Percentiles rank a stretch among this genome's conserved stretches.
phyloP scores from a whole-genome alignment of 2,113 vertebrate species.

The Pachypanchax playfairii region DNA sequence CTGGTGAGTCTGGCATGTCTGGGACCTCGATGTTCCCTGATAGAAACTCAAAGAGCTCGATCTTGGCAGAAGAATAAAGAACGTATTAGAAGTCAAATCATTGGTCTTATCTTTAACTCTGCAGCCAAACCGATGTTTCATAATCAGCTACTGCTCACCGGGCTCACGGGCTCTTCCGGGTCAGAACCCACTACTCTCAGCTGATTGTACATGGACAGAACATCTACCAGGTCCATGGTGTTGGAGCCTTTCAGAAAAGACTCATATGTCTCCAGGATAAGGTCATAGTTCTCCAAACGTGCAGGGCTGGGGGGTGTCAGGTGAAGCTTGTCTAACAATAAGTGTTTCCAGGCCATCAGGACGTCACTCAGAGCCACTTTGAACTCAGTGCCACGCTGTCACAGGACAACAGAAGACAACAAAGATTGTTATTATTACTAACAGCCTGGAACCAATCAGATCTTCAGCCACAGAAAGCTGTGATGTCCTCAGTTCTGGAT shows the following conservation, averaged over 20 bases:
- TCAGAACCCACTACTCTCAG: constrained; percentile 72
- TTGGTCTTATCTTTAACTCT: constrained; percentile 17
- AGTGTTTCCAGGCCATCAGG: constrained; percentile 88
- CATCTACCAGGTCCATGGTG: constrained; percentile 89
- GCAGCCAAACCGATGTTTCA: constrained; percentile 21
- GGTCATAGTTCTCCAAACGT: constrained; percentile 81
- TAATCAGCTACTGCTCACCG: constrained; percentile 80
- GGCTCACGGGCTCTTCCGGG: constrained; percentile 71
- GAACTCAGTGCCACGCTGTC: constrained; percentile 86
- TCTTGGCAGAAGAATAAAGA: constrained; percentile 71
- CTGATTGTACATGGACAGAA: constrained; percentile 79
- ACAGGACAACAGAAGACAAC: constrained; percentile 56
- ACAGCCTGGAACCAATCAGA: constrained; percentile 59
- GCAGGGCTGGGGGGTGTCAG: constrained; percentile 72
- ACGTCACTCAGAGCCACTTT: constrained; percentile 87
- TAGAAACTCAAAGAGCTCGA: constrained; percentile 86
- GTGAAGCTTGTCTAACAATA: constrained; percentile 88
- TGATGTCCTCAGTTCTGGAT: constrained; percentile 56
- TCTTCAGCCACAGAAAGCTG: constrained; percentile 36
- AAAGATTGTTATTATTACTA: constrained; percentile 49
- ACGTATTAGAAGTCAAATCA: constrained; percentile 14
- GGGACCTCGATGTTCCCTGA: constrained; percentile 57
- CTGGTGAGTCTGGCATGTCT: constrained; percentile 43
- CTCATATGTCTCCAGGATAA: constrained; percentile 83
- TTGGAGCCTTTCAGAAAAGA: constrained; percentile 86